Evolutionary conservation across 2,888 invertebrate genomes (phyloP).

Genomic region (Parapristionchus giblindavisi): DNA sequence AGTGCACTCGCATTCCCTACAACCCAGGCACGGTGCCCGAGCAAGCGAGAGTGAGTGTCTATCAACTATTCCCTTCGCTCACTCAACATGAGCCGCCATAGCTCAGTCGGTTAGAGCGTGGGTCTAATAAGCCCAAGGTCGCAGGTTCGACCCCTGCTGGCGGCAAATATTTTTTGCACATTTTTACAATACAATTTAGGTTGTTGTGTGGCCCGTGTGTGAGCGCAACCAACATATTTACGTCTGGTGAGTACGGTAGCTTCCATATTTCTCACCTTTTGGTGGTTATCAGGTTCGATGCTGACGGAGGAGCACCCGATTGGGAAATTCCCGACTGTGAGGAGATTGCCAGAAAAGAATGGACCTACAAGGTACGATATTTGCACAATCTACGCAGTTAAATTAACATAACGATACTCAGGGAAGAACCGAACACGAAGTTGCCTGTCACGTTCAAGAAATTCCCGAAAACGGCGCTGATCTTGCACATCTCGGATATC

Average conservation of each 20-base stretch:
- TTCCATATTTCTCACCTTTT: not conserved
- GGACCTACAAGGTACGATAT: conserved; percentile 70
- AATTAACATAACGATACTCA: conserved; percentile 69
- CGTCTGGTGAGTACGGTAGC: conserved; percentile 76
- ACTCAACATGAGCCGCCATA: conserved; percentile 46
- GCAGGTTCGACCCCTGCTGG: conserved; percentile 46
- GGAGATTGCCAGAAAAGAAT: conserved; percentile 75
- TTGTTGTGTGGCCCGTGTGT: conserved; percentile 78
- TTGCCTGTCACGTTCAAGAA: conserved; percentile 75
- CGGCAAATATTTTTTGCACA: conserved; percentile 12
- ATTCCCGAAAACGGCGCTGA: conserved; percentile 91
- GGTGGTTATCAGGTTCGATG: conserved; percentile 75
- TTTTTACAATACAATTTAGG: conserved; percentile 33
- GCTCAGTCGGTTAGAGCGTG: conserved; percentile 47
- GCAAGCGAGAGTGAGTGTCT: conserved; percentile 74
- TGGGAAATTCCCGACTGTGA: conserved; percentile 78
- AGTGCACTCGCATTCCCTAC: conserved; percentile 82
- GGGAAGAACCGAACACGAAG: conserved; percentile 81
- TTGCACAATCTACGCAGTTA: not conserved
- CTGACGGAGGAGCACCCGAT: conserved; percentile 78
- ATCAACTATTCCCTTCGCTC: not conserved
- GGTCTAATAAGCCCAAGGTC: conserved; percentile 47
- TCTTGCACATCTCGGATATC: conserved; percentile 81
- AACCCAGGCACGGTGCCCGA: conserved; percentile 75
- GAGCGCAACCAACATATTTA: conserved; percentile 83